Evolutionary conservation across 2,888 invertebrate species (phyloP).

Genomic region (Eristalis intricaria): DNA sequence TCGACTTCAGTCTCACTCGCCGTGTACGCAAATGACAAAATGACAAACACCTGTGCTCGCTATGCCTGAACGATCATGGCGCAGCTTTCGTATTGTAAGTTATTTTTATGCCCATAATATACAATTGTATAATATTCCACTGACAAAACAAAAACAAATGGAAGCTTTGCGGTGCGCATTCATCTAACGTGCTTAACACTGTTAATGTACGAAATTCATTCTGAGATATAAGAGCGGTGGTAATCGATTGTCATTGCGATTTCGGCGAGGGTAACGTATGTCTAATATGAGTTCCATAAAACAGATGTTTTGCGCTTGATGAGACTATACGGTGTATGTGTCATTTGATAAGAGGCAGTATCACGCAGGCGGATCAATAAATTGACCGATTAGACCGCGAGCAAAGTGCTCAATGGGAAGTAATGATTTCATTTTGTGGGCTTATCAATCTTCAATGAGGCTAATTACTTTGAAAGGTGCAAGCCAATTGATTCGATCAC

Average conservation of each 20-base stretch:
- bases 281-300: background rate
- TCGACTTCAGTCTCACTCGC: background rate
- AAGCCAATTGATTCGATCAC: background rate
- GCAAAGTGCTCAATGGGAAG: background rate
- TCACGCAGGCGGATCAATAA: conserved; percentile 27
- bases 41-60: conserved; percentile 28
- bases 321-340: conserved; percentile 2
- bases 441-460: background rate
- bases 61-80: background rate
- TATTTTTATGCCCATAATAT: background rate
- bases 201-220: conserved; percentile 32
- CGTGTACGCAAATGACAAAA: background rate
- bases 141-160: too few relatives aligned
- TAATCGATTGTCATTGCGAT: conserved; percentile 30
- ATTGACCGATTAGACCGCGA: conserved; percentile 13
- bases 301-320: background rate
- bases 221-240: conserved; percentile 4
- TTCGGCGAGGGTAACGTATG: conserved; percentile 1
- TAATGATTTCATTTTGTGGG: background rate
- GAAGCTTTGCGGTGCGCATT: conserved; percentile 5
- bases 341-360: conserved; percentile 8
- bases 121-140: too few relatives aligned
- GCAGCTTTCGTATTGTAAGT: background rate
- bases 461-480: background rate
- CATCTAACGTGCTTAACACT: conserved; percentile 31